Conservation (phyloP, 2,888 invertebrate species). For the Oscheius onirici region DNA sequence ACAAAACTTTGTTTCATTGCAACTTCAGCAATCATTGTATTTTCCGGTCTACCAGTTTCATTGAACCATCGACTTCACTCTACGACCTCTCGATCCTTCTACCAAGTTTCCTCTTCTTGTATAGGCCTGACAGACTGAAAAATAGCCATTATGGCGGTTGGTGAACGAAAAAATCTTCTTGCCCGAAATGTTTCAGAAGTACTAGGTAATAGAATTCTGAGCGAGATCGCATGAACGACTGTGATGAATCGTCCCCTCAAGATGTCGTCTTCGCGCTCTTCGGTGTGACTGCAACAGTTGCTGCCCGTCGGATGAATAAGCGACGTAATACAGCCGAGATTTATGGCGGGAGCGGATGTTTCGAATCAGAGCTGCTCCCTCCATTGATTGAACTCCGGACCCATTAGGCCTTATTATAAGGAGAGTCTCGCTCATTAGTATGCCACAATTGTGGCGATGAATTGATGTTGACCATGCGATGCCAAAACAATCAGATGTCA, state of each 20-base stretch:
- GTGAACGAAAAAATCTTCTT: too few species aligned
- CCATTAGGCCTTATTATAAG: slow-evolving; percentile 34
- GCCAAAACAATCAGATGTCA: slow-evolving; percentile 21
- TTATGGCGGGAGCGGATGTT: slow-evolving; percentile 32
- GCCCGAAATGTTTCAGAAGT: too few species aligned
- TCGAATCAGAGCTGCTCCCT: slow-evolving; percentile 9
- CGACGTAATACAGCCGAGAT: slow-evolving; percentile 32
- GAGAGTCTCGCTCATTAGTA: slow-evolving; percentile 32
- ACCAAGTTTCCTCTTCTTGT: too few species aligned
- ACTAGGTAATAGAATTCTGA: too few species aligned
- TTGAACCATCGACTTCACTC: too few species aligned
- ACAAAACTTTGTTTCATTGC: too few species aligned
- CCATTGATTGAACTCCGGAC: slow-evolving; percentile 13
- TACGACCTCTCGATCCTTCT: too few species aligned
- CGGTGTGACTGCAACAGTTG: slow-evolving; percentile 30
- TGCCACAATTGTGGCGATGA: slow-evolving; percentile 22
- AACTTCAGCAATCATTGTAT: too few species aligned
- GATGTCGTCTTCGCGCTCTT: slow-evolving; percentile 13
- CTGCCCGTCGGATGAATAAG: slow-evolving; percentile 26
- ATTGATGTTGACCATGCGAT: slow-evolving; percentile 10
- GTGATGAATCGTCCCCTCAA: background rate
- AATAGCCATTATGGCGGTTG: too few species aligned
- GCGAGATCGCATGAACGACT: background rate
- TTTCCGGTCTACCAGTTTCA: too few species aligned
- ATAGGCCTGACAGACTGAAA: too few species aligned